Evolutionary conservation across 2,888 invertebrate species (phyloP).

Genomic region (Rosalia funebris): DNA sequence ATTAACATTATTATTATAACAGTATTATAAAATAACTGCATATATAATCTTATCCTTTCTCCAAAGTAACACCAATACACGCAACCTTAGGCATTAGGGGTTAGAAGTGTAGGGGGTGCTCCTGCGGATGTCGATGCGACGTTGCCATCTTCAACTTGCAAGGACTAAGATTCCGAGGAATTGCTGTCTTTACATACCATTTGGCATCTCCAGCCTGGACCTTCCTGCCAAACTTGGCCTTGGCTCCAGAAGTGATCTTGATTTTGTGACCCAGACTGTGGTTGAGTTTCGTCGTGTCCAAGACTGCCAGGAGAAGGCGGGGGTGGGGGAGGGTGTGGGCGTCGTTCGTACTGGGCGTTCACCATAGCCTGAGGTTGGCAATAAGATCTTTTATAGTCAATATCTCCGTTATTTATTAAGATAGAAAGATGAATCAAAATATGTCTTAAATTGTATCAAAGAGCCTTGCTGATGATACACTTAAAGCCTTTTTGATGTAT

Average conservation of each 20-base stretch:
- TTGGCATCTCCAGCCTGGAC: neutral
- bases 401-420: neutral
- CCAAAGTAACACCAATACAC: too few species aligned
- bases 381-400: neutral
- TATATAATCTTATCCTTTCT: too few species aligned
- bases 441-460: too few species aligned
- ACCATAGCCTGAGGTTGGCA: neutral
- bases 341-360: neutral
- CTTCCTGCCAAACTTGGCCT: neutral
- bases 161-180: neutral
- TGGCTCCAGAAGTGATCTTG: neutral
- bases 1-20: too few species aligned
- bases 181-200: neutral
- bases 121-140: constrained; percentile 7
- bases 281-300: neutral
- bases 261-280: neutral
- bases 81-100: too few species aligned
- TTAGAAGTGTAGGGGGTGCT: too few species aligned
- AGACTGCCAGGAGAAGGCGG: neutral
- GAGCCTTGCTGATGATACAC: too few species aligned
- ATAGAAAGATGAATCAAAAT: neutral
- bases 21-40: too few species aligned
- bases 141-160: neutral
- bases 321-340: neutral
- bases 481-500: too few species aligned